Evolutionary conservation across 2,797 vertebrate species (phyloP).

Genomic region (Melanotaenia trifasciata): DNA sequence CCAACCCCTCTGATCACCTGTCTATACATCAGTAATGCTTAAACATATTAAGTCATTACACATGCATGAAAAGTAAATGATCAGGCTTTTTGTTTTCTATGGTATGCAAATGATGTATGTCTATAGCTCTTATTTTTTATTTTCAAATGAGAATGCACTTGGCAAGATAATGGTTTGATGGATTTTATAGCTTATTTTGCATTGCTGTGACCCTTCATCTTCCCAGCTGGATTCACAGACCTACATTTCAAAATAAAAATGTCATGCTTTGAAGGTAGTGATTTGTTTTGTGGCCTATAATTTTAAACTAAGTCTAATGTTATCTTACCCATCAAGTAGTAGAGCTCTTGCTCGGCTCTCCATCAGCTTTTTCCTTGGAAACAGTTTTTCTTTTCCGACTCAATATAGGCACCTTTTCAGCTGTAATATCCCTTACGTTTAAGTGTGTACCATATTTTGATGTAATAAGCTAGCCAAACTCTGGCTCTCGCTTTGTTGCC

Average conservation of each 20-base stretch:
- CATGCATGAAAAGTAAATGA: conserved; percentile 27
- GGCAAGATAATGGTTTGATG: conserved; percentile 28
- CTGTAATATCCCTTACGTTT: no score
- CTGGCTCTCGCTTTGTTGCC: no score
- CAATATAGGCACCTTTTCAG: no score
- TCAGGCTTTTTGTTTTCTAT: conserved; percentile 31
- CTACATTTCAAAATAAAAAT: background rate
- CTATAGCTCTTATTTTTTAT: background rate
- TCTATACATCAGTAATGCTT: conserved; percentile 38
- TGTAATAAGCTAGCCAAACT: no score
- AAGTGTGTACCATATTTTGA: no score
- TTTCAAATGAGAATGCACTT: conserved; percentile 16
- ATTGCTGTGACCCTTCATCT: conserved; percentile 23
- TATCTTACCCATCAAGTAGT: no score
- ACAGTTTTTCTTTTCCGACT: no score
- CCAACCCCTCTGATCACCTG: conserved; percentile 55
- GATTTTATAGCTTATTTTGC: conserved; percentile 15
- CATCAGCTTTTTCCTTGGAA: no score
- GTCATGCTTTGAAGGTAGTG: no score
- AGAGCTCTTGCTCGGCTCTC: no score
- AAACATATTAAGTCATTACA: conserved; percentile 32
- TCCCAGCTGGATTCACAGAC: conserved; percentile 6
- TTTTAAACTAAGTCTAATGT: no score
- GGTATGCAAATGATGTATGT: conserved; percentile 29
- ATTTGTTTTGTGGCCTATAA: no score